Base-by-base conservation (phyloP, 2,888 invertebrate genomes). In the Cremastinae sp. region DNA sequence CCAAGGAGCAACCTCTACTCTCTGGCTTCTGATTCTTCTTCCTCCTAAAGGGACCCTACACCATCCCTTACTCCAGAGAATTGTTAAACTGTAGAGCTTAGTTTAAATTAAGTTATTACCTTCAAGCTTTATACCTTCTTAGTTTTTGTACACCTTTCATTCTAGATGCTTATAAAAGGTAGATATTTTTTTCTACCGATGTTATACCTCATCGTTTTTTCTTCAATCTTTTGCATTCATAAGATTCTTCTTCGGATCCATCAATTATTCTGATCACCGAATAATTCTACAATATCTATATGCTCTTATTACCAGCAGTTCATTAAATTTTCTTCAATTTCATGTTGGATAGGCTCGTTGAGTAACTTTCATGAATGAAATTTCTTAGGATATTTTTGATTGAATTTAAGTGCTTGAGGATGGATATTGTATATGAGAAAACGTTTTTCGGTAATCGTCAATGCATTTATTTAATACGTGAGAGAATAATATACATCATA, bases 41-140 rank as follows among this genome's bases (percentile, higher is more conserved):
- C 86, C 87, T 86, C 66, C 45, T 20, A 55, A 83, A 84, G 18
- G 59, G 47, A 61, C 56, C 59, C 45, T 62, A 47, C 59, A 69
- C 83, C 85, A 84, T 87, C 82, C 85, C 85, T 83, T 83, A 85
- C 82, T 83, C 83, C 47, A 75, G 84, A 86, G 90, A 89, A 90
- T 89, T 89, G 89, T 90, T 90, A 90, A 90, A 90, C 89, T 89
- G 90, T 89, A 90, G n/a, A n/a, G 90, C 89, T 90, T 90, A 90
- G 90, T 89, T 89, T 90, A 89, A 90, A 90, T 90, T 90, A 90
- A 90, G 90, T 89, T 89, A 90, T 90, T 90, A 90, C 89, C 86
- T 75, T 86, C 81, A 82, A 83, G 86, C 84, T 85, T 87, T 86
- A 83, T 85, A 86, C 82, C 82, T 84, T 28, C 80, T 79, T 81